Base-by-base conservation (phyloP, 2,113 vertebrate genomes). In the Notechis scutatus region DNA sequence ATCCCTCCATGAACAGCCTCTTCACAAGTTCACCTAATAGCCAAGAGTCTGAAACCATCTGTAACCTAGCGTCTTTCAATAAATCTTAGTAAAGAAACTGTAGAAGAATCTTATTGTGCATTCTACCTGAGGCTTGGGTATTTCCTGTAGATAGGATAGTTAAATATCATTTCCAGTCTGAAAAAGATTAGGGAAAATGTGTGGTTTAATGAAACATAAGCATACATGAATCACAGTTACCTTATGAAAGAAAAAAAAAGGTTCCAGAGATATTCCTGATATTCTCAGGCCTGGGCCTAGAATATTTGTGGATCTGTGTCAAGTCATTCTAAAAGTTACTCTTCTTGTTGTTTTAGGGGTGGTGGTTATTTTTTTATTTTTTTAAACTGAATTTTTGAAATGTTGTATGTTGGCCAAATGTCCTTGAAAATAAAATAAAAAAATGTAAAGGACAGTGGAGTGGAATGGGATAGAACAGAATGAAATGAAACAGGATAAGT, bases 171-270 rank as follows among this genome's bases (percentile, higher is more conserved):
- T 90, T 92, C 85, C 87, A 69, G 1, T 34, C 55, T 5, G 2
- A 86, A 56, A 2, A 21, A 57, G 89, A 50, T n/a, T 74, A 15
- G 34, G 8, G 14, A 2, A 56, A 64, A 87, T 29, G 0, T 4
- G 55, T 29, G 12, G 11, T 57, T 93, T 9, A 42, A 89, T 26
- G 91, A 91, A 90, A 87, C 93, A 93, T 8, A 47, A 81, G 88
- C 5, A 26, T 54, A 34, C 52, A 42, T 5, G n/a, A 50, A 56
- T 29, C 74, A 81, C 74, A 9, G 3, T 39, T 42, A 81, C 47
- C 29, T 50, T 50, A 34, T 69, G 64, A 69, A 69, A 69, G 50
- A 52, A 26, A 87, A 34, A 50, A 50, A 8, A 18, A 15, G 3
- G 39, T 42, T 42, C 74, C 34, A 52, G 26, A 18, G 6, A 50